Evolutionary conservation across 2,797 vertebrate species (phyloP).

Genomic region (Characodon lateralis): DNA sequence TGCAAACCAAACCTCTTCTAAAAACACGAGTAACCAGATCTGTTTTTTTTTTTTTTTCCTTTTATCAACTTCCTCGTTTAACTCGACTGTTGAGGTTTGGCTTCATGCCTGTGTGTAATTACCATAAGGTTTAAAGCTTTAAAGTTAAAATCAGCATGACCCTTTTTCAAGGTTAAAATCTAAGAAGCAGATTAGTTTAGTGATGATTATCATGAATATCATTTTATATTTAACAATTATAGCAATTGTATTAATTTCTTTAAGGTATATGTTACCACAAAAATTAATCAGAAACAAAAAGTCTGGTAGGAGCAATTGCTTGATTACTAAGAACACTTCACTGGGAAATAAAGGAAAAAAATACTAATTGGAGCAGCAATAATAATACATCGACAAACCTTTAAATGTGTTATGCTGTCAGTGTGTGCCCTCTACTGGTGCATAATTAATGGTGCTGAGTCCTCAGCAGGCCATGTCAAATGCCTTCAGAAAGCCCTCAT

Average conservation of each 20-base stretch:
- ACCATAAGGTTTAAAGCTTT: not conserved
- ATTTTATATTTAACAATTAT: not conserved
- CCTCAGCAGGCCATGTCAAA: not conserved
- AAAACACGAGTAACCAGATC: conserved; percentile 14
- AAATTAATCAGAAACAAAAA: not conserved
- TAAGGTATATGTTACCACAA: conserved; percentile 1
- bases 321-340: not conserved
- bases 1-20: conserved; percentile 34
- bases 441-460: not conserved
- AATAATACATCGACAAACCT: not conserved
- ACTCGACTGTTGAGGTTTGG: conserved; percentile 3
- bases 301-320: not conserved
- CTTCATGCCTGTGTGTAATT: conserved; percentile 3
- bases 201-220: not conserved
- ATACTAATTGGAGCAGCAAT: not conserved
- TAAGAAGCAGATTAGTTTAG: not conserved
- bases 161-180: not conserved
- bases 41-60: conserved; percentile 34
- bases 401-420: not conserved
- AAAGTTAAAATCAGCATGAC: not conserved
- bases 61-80: conserved; percentile 40
- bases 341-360: not conserved
- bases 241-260: not conserved
- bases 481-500: not conserved
- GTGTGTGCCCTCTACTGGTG: conserved; percentile 49